Conservation (phyloP, 2,113 vertebrate species). For the Dipodomys merriami region DNA sequence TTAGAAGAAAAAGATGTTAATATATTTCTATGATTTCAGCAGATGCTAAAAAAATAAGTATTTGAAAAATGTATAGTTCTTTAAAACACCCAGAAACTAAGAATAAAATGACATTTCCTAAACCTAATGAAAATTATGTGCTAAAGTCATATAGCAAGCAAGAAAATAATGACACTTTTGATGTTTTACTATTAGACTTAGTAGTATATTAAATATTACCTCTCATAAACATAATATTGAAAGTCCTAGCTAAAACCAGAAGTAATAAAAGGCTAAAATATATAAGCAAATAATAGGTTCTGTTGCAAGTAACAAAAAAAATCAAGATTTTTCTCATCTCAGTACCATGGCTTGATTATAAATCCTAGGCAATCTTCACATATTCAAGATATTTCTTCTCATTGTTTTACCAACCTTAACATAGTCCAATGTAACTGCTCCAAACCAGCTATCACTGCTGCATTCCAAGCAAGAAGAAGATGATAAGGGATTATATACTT, state of each 20-base stretch:
- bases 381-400: not conserved
- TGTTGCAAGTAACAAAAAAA: not conserved
- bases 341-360: not conserved
- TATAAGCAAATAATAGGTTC: not conserved
- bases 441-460: not conserved
- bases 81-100: slow-evolving; percentile 1
- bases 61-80: not conserved
- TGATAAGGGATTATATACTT: not conserved
- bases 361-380: not conserved
- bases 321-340: not conserved
- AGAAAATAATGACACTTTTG: not conserved
- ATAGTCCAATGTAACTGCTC: not conserved
- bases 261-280: not conserved
- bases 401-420: not conserved
- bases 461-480: not conserved
- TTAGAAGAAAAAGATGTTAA: slow-evolving; percentile 15
- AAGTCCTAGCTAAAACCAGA: not conserved
- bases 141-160: slow-evolving; percentile 1
- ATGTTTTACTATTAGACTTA: not conserved
- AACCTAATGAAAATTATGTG: not conserved
- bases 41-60: not conserved
- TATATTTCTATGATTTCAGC: not conserved
- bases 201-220: not conserved
- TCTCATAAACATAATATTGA: not conserved
- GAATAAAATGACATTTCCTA: not conserved